phyloP scores from a whole-genome alignment of 2,797 vertebrate species.

The Sebastes iracundus region DNA sequence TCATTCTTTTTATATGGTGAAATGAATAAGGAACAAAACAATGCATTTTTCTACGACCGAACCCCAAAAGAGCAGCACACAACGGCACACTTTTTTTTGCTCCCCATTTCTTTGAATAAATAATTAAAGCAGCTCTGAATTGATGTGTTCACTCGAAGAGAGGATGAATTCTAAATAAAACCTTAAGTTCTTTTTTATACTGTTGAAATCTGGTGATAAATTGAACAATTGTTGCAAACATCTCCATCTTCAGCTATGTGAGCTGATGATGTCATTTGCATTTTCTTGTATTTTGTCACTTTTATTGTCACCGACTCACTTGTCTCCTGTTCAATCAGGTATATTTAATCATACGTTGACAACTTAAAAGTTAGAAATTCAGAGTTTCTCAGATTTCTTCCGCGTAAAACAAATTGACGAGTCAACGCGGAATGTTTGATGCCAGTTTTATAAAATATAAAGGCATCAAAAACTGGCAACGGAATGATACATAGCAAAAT shows the following conservation, averaged over 20 bases:
- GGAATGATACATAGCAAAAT: slow-evolving; percentile 29
- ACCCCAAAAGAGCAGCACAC: slow-evolving; percentile 12
- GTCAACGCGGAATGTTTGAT: neutral
- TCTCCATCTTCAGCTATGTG: neutral
- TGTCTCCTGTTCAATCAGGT: neutral
- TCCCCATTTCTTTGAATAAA: slow-evolving; percentile 51
- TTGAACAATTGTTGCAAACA: neutral
- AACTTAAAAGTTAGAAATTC: neutral
- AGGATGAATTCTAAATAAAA: slow-evolving; percentile 23
- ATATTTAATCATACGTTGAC: neutral
- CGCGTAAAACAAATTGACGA: neutral
- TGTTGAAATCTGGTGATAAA: slow-evolving; percentile 18
- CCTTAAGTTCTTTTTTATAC: slow-evolving; percentile 2
- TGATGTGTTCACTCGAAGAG: slow-evolving; percentile 17
- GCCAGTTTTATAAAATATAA: slow-evolving; percentile 21
- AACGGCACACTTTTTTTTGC: neutral
- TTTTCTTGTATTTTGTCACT: neutral
- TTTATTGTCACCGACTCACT: neutral
- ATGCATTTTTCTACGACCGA: slow-evolving; percentile 7
- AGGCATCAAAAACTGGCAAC: slow-evolving; percentile 30
- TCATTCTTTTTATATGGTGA: neutral
- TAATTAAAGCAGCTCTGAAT: slow-evolving; percentile 48
- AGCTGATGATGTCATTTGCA: neutral
- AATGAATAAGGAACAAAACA: neutral
- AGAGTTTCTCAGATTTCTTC: neutral